Conservation (phyloP, 1,140 invertebrate genomes). For the Listronotus oregonensis region DNA sequence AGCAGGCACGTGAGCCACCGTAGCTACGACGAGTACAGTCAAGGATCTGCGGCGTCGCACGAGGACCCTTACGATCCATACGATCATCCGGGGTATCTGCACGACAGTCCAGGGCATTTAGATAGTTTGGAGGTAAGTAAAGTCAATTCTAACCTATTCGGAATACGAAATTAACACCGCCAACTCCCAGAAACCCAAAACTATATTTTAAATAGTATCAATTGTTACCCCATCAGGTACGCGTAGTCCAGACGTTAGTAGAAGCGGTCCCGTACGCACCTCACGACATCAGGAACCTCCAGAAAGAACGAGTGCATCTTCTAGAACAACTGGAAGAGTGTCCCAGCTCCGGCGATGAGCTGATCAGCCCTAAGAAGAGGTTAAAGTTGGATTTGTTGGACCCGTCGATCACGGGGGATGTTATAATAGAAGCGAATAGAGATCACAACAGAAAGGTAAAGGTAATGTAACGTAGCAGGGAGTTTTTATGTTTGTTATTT, state of each 20-base stretch:
- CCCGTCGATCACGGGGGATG: slow-evolving; percentile 55
- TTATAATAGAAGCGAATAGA: slow-evolving; percentile 54
- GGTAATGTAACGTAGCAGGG: slow-evolving; percentile 36
- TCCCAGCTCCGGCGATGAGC: slow-evolving; percentile 72
- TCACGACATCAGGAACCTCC: slow-evolving; percentile 68
- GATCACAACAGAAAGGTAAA: slow-evolving; percentile 60
- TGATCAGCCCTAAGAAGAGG: slow-evolving; percentile 68
- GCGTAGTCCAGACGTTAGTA: slow-evolving; percentile 26
- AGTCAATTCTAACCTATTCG: slow-evolving; percentile 36
- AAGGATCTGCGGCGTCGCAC: slow-evolving; percentile 66
- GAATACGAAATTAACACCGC: too few relatives aligned
- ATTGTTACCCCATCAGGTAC: slow-evolving; percentile 13
- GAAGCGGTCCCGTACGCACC: slow-evolving; percentile 49
- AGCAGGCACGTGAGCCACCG: slow-evolving; percentile 55
- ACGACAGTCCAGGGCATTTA: slow-evolving; percentile 45
- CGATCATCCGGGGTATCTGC: slow-evolving; percentile 43
- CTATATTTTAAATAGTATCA: too few relatives aligned
- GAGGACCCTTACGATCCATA: slow-evolving; percentile 64
- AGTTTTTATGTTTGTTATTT: slow-evolving; percentile 33
- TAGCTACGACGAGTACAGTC: slow-evolving; percentile 68
- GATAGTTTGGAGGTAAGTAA: slow-evolving; percentile 49
- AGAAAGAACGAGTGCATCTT: slow-evolving; percentile 72
- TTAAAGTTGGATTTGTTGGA: slow-evolving; percentile 64
- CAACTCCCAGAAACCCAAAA: too few relatives aligned
- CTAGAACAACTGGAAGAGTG: slow-evolving; percentile 75